Base-by-base conservation (phyloP, 2,113 vertebrate species). In the Benitochromis conjunctus region DNA sequence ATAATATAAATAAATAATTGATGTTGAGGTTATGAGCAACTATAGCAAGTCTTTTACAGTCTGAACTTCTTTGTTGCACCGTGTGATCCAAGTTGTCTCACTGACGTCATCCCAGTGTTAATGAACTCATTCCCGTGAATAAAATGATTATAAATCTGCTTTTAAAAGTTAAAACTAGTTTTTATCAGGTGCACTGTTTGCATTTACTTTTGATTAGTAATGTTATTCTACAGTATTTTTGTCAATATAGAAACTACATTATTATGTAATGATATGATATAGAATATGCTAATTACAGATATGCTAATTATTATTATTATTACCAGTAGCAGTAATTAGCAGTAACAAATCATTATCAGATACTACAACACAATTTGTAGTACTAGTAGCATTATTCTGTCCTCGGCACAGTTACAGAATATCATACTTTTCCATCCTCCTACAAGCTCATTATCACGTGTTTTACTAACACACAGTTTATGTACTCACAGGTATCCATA, bases 401-500 rank as follows among this genome's bases (percentile, higher is more conserved):
- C 46, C 0, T 2, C 1, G 53, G 9, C 48, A 53, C 6, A 76
- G 4, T 53, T 53, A n/a, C 10, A 76, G 71, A n/a, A 1, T 31
- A 53, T 76, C 6, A n/a, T 53, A 13, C 38, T 76, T 51, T 76
- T 76, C 24, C 6, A n/a, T 12, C 9, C 69, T 31, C 46, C 26
- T 76, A 26, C 31, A 80, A 58, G 38, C 16, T 51, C 8, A 79
- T 79, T 54, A 36, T 43, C 16, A 69, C 12, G 18, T 41, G 24
- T 41, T 76, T 77, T 29, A 34, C 58, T 69, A 34, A 43, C 16
- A 56, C 5, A 29, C 24, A 48, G 51, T 74, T 71, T 18, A 74
- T 93, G 85, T 85, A 86, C 88, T 64, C 89, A 64, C 19, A 46
- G 9, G 31, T 77, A 5, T 79, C 84, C 87, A 81, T 91, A 62